Percentiles rank a stretch among this genome's conserved stretches.
Evolutionary conservation across 2,797 vertebrate genomes (phyloP).

Genomic region (Chelonia mydas): DNA sequence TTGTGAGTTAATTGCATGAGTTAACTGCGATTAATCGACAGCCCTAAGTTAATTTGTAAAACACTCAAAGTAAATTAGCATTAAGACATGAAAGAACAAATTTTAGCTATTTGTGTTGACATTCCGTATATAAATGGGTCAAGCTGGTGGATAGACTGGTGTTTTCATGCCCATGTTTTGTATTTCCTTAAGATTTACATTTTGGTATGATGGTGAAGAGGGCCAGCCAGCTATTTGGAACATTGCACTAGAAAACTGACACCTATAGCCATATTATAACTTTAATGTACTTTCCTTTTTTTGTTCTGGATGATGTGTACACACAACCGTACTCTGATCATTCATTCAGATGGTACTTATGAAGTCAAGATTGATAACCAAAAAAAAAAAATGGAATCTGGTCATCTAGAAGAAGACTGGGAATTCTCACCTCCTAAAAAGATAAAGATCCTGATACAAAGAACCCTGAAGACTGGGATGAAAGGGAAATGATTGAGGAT

Average conservation of each 20-base stretch:
- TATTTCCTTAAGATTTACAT: not conserved
- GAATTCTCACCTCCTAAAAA: slow-evolving; percentile 87
- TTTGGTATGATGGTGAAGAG: not conserved
- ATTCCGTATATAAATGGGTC: no score
- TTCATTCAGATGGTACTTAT: slow-evolving; percentile 88
- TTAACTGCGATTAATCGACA: no score
- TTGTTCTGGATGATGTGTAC: slow-evolving; percentile 88
- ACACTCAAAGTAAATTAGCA: no score
- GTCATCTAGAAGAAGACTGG: slow-evolving; percentile 88
- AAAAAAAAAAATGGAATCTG: slow-evolving; percentile 82
- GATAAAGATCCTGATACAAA: slow-evolving; percentile 86
- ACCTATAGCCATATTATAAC: not conserved
- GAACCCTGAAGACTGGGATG: slow-evolving; percentile 91
- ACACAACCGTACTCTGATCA: slow-evolving; percentile 87
- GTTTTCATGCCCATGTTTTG: no score
- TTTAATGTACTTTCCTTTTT: not conserved
- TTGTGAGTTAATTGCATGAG: no score
- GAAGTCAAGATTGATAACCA: slow-evolving; percentile 90
- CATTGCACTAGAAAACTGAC: not conserved
- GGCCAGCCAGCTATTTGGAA: not conserved
- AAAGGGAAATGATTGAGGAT: slow-evolving; percentile 84
- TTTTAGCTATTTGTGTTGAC: no score
- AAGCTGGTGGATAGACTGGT: no score
- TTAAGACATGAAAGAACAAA: no score
- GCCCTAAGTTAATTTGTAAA: no score